These are phyloP conservation scores for Onychostruthus taczanowskii DNA, from an alignment of 2,113 vertebrate species.

Conservation along the genomic window DNA sequence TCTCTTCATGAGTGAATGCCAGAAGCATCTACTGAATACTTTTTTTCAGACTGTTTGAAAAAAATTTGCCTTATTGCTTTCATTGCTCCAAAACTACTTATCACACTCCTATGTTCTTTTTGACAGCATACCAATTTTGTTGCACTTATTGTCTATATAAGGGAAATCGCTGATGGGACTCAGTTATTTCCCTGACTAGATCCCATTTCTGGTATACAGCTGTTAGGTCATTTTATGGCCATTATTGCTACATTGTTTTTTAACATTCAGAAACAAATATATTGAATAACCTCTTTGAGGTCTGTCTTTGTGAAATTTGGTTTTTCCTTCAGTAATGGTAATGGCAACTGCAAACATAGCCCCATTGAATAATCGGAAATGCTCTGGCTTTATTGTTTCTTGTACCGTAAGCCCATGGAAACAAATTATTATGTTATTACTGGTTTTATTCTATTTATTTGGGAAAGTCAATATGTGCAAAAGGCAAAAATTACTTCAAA, in stretches of 20 bases:
- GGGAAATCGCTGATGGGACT: not conserved
- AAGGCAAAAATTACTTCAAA: not conserved
- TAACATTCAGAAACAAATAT: not conserved
- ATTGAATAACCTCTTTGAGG: not conserved
- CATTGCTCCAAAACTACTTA: not conserved
- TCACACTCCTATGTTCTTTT: not conserved
- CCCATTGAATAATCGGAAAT: not conserved
- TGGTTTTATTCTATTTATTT: not conserved
- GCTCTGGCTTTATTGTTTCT: not conserved
- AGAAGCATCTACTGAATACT: not conserved
- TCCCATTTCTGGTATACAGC: not conserved
- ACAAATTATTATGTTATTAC: not conserved
- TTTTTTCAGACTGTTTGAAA: not conserved
- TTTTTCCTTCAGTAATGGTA: constrained; percentile 8
- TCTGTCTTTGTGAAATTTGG: not conserved
- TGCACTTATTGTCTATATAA: not conserved
- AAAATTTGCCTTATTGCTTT: not conserved
- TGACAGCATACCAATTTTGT: not conserved
- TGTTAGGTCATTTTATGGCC: not conserved
- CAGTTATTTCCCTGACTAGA: not conserved
- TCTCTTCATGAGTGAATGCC: not conserved
- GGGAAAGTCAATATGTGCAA: not conserved
- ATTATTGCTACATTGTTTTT: not conserved
- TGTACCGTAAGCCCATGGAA: not conserved
- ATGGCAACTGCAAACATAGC: not conserved